Percentiles rank a stretch among this genome's conserved stretches.
Conservation (phyloP, 2,113 vertebrate species). For the Bujurquina vittata region DNA sequence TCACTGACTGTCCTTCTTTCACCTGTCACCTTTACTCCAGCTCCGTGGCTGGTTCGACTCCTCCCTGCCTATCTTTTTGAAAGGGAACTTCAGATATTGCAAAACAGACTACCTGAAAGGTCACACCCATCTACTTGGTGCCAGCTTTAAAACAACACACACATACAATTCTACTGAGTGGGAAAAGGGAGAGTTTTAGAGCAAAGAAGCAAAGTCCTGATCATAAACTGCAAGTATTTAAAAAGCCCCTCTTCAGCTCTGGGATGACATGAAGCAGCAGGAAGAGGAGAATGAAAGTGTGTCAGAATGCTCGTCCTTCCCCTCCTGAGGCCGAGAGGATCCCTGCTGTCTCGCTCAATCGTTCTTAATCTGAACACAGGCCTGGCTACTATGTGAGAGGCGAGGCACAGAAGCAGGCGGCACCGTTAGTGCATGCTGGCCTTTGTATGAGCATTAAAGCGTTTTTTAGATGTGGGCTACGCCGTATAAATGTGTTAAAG, state of each 20-base stretch:
- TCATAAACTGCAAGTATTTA: neutral
- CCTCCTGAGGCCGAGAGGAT: neutral
- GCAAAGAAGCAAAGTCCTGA: neutral
- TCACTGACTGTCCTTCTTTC: neutral
- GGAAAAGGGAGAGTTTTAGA: neutral
- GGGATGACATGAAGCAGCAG: neutral
- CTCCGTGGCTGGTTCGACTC: neutral
- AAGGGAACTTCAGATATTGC: conserved; percentile 3
- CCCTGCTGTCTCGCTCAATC: neutral
- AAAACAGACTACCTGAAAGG: conserved; percentile 16
- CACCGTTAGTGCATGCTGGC: neutral
- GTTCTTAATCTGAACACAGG: conserved; percentile 20
- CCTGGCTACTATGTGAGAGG: neutral
- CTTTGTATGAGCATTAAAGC: neutral
- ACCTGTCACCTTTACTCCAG: neutral
- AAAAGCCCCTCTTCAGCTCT: neutral
- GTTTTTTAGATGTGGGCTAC: neutral
- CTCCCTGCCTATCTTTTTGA: neutral
- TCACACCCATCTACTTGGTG: conserved; percentile 15
- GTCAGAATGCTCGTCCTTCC: neutral
- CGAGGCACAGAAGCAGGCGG: neutral
- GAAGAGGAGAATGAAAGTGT: neutral
- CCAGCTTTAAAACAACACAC: too few relatives aligned
- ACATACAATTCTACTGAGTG: too few relatives aligned
- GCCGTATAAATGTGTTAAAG: neutral